A percentile compares a stretch with the other conserved stretches of the same genome.
Conservation (phyloP, 2,797 vertebrate species). For the Artibeus lituratus region DNA sequence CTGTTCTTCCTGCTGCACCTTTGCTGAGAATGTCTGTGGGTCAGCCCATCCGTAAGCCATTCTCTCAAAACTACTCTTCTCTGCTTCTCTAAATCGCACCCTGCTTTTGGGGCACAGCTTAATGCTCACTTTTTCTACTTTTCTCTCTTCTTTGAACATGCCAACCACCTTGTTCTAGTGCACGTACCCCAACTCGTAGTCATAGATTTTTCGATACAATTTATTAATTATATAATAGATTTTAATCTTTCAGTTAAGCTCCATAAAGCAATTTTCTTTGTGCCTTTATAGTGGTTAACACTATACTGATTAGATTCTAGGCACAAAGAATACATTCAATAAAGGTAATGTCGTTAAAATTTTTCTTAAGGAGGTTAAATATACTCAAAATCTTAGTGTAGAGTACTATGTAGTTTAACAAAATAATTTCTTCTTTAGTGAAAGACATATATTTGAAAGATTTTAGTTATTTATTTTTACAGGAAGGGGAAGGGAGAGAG, state of each 20-base stretch:
- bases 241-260: background rate
- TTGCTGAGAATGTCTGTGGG: background rate
- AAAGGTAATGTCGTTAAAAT: background rate
- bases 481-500: background rate
- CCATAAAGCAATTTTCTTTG: background rate
- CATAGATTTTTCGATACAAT: background rate
- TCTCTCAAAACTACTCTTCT: background rate
- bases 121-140: background rate
- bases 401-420: background rate
- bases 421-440: background rate
- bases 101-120: background rate
- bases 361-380: background rate
- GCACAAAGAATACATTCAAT: background rate
- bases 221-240: background rate
- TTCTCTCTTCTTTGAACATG: background rate
- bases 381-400: background rate
- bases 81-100: background rate
- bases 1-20: fast-evolving
- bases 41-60: background rate
- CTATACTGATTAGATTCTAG: background rate
- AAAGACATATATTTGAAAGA: background rate
- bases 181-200: background rate
- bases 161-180: background rate
- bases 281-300: background rate
- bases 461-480: background rate